Conservation (phyloP, 2,113 vertebrate genomes). For the Alligator mississippiensis region DNA sequence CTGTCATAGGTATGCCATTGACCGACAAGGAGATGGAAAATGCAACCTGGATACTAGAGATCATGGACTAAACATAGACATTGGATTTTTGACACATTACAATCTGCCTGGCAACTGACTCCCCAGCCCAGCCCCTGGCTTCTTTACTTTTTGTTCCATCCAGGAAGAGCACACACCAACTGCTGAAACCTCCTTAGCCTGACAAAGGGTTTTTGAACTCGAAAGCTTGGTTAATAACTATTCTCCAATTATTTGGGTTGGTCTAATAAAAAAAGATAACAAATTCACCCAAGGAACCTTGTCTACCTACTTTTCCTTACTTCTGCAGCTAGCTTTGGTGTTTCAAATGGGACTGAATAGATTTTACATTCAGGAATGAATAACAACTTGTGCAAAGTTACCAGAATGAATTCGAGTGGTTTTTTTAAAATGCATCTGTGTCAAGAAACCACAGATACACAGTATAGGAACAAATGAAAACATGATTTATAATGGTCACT, state of each 20-base stretch:
- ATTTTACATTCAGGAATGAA: neutral
- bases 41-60: neutral
- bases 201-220: too few relatives aligned
- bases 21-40: neutral
- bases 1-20: neutral
- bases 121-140: too few relatives aligned
- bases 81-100: too few relatives aligned
- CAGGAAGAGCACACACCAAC: too few relatives aligned
- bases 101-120: too few relatives aligned
- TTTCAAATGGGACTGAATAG: neutral
- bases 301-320: neutral
- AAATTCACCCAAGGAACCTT: too few relatives aligned
- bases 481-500: neutral
- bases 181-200: too few relatives aligned
- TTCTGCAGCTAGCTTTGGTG: neutral
- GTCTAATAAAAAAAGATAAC: too few relatives aligned
- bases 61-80: too few relatives aligned
- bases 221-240: too few relatives aligned
- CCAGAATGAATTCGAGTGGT: neutral
- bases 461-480: neutral
- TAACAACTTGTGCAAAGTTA: neutral
- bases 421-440: neutral
- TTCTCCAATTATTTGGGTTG: too few relatives aligned
- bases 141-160: too few relatives aligned
- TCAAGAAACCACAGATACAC: neutral